Evolutionary conservation across 2,888 invertebrate genomes (phyloP), one percentile per base, ranked within the genome.

Genomic region (Lepeophtheirus nordmannii): DNA sequence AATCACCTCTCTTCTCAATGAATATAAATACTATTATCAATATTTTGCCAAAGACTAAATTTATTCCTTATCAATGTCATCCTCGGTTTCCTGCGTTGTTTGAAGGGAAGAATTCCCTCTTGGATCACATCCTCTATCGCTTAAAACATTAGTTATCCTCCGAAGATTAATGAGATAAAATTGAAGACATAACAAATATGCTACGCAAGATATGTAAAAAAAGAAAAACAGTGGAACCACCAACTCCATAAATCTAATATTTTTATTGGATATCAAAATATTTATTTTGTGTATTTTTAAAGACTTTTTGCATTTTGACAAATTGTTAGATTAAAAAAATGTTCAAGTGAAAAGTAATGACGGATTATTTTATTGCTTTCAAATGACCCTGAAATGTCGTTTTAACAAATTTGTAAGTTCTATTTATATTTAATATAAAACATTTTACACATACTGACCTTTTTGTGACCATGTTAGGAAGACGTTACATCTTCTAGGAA

Each of bases 121-220:
- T 17, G 53, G 53, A 46, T 14, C 17, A n/a, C 53, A 17, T 46
- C n/a, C 17, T 46, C 8, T 17, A 8, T 17, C 17, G 8, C 53
- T 46, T 46, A 46, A 46, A 46, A 46, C 8, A 46, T 46, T n/a
- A 46, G 14, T 46, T n/a, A 46, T 46, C 17, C 53, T 46, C 17
- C 53, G 53, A 46, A n/a, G n/a, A 46, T 46, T 46, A 17, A n/a
- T n/a, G 53, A 46, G 53, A 8, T 46, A 46, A 46, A 46, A 46
- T 46, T 8, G 53, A 46, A 46, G 53, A 5, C 53, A 14, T 46
- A 46, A 46, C 53, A 46, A 8, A 46, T 46, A 46, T 46, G 53
- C 53, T 5, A 17, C 53, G 14, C n/a, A 46, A 17, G 8, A n/a
- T 46, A 46, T 46, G 53, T 46, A 46, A 17, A 46, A 46, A 46